phyloP scores from a whole-genome alignment of 1,140 invertebrate genomes.

The Bombus haemorrhoidalis region DNA sequence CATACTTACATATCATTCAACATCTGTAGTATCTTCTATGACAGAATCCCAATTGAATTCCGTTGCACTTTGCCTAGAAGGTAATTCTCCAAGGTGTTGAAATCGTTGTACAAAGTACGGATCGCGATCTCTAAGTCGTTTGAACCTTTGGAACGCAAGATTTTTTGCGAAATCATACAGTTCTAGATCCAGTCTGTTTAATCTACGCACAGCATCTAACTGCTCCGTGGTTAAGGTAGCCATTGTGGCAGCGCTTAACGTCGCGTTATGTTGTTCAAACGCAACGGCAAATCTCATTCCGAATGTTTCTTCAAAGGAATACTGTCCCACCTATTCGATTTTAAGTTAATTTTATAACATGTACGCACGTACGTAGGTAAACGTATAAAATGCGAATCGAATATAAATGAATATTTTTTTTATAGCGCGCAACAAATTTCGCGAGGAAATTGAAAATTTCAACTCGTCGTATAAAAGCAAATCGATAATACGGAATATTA shows the following conservation, averaged over 20 bases:
- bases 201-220: conserved; percentile 88
- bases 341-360: background rate
- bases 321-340: conserved; percentile 90
- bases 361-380: background rate
- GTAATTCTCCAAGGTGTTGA: conserved; percentile 90
- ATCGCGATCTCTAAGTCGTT: conserved; percentile 90
- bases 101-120: conserved; percentile 91
- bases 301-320: conserved; percentile 99
- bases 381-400: background rate
- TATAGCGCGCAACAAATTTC: background rate
- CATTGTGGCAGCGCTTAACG: conserved; percentile 90
- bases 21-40: conserved; percentile 87
- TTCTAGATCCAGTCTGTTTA: conserved; percentile 96
- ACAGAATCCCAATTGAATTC: conserved; percentile 94
- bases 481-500: background rate
- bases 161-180: conserved; percentile 96
- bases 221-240: conserved; percentile 88
- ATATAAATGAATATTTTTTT: background rate
- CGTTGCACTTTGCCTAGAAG: conserved; percentile 87
- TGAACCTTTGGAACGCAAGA: conserved; percentile 92
- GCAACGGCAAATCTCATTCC: conserved; percentile 94
- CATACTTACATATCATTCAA: conserved; percentile 75
- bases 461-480: background rate
- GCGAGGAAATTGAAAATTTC: background rate
- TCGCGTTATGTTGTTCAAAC: conserved; percentile 95